Conservation (phyloP, 2,113 vertebrate genomes). For the Eleginops maclovinus region DNA sequence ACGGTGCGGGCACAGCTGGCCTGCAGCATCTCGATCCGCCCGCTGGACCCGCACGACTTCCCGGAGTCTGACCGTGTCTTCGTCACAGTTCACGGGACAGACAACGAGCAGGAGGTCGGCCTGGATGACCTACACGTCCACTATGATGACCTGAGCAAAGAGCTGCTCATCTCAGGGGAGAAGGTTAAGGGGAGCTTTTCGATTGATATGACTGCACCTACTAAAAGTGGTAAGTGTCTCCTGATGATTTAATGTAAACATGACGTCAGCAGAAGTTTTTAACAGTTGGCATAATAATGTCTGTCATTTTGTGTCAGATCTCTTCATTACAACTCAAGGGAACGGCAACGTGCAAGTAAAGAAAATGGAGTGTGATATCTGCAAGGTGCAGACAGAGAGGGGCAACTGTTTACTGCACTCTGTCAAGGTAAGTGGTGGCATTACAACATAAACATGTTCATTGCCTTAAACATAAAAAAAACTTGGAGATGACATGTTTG, state of each 20-base stretch:
- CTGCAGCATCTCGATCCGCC: constrained; percentile 85
- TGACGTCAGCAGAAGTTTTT: too few relatives aligned
- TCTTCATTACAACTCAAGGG: constrained; percentile 89
- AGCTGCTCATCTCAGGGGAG: constrained; percentile 82
- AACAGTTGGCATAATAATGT: not conserved
- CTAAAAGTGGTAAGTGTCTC: constrained; percentile 88
- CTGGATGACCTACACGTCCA: constrained; percentile 79
- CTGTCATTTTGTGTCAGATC: constrained; percentile 79
- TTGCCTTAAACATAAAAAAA: not conserved
- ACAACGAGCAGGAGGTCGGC: constrained; percentile 32
- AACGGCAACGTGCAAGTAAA: constrained; percentile 87
- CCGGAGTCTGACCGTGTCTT: constrained; percentile 86
- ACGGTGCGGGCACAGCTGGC: constrained; percentile 83
- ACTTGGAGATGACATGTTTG: not conserved
- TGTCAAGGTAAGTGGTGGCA: constrained; percentile 86
- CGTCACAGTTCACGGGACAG: constrained; percentile 77
- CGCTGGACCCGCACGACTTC: constrained; percentile 86
- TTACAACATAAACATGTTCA: not conserved
- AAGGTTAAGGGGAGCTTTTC: constrained; percentile 73
- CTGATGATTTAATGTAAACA: too few relatives aligned
- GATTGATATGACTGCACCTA: constrained; percentile 86
- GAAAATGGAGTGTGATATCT: constrained; percentile 92
- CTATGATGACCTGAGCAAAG: constrained; percentile 84
- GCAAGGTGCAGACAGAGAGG: constrained; percentile 89
- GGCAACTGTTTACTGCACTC: constrained; percentile 90